Percentiles rank a stretch among this genome's conserved stretches.
Evolutionary conservation across 2,113 vertebrate genomes (phyloP).

Genomic region (Vulpes vulpes): DNA sequence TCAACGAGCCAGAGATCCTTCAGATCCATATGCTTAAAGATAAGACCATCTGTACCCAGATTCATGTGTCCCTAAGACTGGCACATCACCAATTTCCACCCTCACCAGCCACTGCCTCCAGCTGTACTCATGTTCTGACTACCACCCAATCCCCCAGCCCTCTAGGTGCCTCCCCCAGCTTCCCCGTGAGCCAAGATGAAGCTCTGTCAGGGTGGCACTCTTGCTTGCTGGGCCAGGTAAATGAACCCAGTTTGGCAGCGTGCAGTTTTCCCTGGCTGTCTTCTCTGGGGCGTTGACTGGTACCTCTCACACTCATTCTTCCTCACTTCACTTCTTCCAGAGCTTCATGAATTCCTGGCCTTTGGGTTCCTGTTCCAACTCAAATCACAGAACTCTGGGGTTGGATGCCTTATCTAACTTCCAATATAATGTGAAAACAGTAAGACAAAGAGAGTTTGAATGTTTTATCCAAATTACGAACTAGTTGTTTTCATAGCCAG

Average conservation of each 20-base stretch:
- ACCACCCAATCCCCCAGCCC: neutral
- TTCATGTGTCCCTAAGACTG: neutral
- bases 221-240: neutral
- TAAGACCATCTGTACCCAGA: neutral
- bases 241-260: neutral
- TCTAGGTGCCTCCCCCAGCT: neutral
- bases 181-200: neutral
- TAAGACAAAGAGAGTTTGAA: neutral
- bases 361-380: neutral
- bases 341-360: neutral
- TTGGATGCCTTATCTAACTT: neutral
- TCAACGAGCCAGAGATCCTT: neutral
- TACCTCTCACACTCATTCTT: neutral
- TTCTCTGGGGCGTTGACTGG: neutral
- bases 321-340: neutral
- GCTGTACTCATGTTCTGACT: neutral
- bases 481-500: neutral
- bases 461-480: neutral
- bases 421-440: neutral
- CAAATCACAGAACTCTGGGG: neutral
- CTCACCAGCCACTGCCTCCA: neutral
- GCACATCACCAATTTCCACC: neutral
- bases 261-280: neutral
- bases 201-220: neutral
- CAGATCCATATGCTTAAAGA: neutral